Base-by-base conservation (phyloP, 2,797 vertebrate species). In the Tapera naevia region DNA sequence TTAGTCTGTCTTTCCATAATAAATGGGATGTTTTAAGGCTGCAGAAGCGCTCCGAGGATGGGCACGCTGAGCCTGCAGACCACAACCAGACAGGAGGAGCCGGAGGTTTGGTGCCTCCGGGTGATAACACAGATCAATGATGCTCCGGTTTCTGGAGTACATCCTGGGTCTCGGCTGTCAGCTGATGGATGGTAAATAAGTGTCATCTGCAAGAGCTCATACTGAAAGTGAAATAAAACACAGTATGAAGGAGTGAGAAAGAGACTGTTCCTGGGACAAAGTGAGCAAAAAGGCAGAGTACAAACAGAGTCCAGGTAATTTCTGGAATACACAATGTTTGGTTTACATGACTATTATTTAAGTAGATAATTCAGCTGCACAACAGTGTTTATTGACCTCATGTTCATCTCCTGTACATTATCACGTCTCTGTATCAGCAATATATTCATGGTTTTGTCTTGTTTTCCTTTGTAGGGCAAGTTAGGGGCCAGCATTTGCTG, bases 351-450 rank as follows among this genome's bases (percentile, higher is more conserved):
- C 25, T 23, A 24, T 32, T 28, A 35, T 54, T 35, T 11, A 43
- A 54, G 79, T 33, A 58, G 56, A 27, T 43, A 8, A 70, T 54
- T 54, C 7, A 58, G 41, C 51, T 1, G 8, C 32, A 56, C 57
- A 62, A 16, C 51, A 35, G 41, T 16, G 15, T 54, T 84, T 74
- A 39, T 62, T 45, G n/a, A 50, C 69, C 51, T 50, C 46, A 3
- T 11, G 5, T 2, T 6, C 69, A 45, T 16, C 24, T 37, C 41
- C 69, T 9, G 64, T 0, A 1, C 1, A 0, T 17, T 48, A 32
- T 30, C 37, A 1, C 4, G 5, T 10, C 17, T 64, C 51, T 66
- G 13, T 21, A 22, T 13, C 43, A 65, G 39, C 46, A 33, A 16
- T 5, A 32, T 16, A 45, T 56, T 23, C 17, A 39, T 41, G 17